phyloP scores from a whole-genome alignment of 2,113 vertebrate genomes.

The Stercorarius parasiticus region DNA sequence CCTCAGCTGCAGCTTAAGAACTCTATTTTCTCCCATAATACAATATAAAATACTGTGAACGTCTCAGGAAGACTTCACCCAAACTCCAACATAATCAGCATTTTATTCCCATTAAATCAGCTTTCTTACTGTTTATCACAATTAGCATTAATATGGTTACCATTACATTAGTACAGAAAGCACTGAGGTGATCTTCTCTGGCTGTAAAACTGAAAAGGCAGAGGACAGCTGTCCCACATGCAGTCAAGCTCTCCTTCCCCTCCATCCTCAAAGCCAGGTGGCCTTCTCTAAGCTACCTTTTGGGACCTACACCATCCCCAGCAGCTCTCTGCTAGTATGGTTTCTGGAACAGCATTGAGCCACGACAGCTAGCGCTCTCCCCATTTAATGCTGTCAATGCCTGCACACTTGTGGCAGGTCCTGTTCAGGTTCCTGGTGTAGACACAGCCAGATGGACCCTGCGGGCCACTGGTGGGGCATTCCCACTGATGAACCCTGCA shows the following conservation, averaged over 20 bases:
- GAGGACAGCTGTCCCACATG: not conserved
- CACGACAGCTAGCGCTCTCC: not conserved
- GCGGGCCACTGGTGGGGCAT: too few species aligned
- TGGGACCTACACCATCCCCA: not conserved
- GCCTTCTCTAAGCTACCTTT: not conserved
- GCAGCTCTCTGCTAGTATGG: not conserved
- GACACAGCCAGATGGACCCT: not conserved
- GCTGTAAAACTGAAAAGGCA: not conserved
- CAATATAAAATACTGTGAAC: not conserved
- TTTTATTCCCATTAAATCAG: not conserved
- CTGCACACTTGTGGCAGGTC: not conserved
- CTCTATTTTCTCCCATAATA: not conserved
- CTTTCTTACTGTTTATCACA: not conserved
- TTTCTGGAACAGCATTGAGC: not conserved
- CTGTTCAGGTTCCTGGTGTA: not conserved
- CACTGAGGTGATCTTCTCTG: not conserved
- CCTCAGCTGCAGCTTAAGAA: not conserved
- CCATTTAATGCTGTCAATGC: not conserved
- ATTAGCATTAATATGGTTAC: not conserved
- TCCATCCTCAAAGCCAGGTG: not conserved
- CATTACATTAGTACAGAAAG: not conserved
- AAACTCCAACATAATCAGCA: not conserved
- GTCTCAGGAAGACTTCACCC: not conserved
- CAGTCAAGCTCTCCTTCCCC: not conserved
- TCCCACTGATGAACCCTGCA: fast-evolving